Percentiles rank a stretch among this genome's conserved stretches.
phyloP scores from a whole-genome alignment of 2,113 vertebrate genomes.

The Bungarus multicinctus region DNA sequence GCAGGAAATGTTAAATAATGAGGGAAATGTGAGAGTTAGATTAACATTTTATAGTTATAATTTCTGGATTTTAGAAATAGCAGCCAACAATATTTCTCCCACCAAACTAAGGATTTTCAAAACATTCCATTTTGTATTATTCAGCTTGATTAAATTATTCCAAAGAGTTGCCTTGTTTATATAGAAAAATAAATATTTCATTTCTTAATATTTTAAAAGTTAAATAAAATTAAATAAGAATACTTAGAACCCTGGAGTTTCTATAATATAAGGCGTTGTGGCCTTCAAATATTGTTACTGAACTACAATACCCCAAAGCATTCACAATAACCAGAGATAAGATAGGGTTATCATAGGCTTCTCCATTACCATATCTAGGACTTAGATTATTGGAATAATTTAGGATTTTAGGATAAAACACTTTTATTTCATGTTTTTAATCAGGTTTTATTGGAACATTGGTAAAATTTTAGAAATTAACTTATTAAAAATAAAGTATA shows the following conservation, averaged over 20 bases:
- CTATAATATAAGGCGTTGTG: neutral
- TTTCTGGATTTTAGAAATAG: neutral
- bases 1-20: neutral
- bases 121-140: neutral
- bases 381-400: neutral
- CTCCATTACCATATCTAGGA: neutral
- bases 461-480: neutral
- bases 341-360: neutral
- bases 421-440: neutral
- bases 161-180: neutral
- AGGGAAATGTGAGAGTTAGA: rapidly evolving
- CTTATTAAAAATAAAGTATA: neutral
- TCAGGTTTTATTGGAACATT: neutral
- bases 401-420: neutral
- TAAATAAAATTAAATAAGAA: neutral
- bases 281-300: neutral
- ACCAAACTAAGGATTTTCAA: neutral
- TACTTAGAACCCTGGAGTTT: neutral
- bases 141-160: neutral
- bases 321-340: neutral
- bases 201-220: neutral
- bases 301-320: neutral
- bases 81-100: neutral
- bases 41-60: neutral
- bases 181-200: no score